phyloP scores from a whole-genome alignment of 2,888 invertebrate species.

The Trachelus iudaicus region DNA sequence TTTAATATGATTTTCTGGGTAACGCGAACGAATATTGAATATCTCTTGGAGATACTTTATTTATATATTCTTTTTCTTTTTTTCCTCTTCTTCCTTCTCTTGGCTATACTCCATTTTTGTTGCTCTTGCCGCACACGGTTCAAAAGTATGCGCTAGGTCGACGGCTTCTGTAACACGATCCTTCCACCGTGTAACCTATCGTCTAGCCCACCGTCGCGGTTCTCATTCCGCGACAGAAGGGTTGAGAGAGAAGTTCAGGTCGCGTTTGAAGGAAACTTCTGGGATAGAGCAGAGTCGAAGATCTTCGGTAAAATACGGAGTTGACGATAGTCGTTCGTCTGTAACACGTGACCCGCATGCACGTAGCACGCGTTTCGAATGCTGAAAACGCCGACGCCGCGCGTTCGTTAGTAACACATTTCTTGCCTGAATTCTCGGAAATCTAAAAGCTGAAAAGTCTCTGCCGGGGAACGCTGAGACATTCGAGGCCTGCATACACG shows the following conservation, averaged over 20 bases:
- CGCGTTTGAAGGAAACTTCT: not conserved
- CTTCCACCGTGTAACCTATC: constrained; percentile 40
- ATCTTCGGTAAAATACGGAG: not conserved
- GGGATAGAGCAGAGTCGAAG: not conserved
- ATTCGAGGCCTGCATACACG: not conserved
- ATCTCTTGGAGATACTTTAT: not conserved
- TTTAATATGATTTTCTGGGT: not conserved
- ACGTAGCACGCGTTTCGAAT: not conserved
- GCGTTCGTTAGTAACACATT: not conserved
- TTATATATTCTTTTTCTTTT: not conserved
- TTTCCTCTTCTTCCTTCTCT: not conserved
- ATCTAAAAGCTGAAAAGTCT: not conserved
- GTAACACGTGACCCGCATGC: not conserved
- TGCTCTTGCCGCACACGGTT: constrained; percentile 1
- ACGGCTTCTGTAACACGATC: constrained; percentile 50
- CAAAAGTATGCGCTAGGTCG: constrained; percentile 30
- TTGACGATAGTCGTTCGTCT: not conserved
- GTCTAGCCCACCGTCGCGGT: constrained; percentile 40
- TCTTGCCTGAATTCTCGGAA: not conserved
- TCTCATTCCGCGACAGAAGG: constrained; percentile 30
- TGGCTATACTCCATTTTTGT: constrained; percentile 8
- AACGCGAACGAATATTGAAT: not conserved
- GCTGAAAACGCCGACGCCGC: not conserved
- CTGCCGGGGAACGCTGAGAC: not conserved
- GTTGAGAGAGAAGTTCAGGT: not conserved